These are phyloP conservation scores for Sebastes itinus DNA, from an alignment of 2,797 vertebrate genomes.

Conservation along the genomic window DNA sequence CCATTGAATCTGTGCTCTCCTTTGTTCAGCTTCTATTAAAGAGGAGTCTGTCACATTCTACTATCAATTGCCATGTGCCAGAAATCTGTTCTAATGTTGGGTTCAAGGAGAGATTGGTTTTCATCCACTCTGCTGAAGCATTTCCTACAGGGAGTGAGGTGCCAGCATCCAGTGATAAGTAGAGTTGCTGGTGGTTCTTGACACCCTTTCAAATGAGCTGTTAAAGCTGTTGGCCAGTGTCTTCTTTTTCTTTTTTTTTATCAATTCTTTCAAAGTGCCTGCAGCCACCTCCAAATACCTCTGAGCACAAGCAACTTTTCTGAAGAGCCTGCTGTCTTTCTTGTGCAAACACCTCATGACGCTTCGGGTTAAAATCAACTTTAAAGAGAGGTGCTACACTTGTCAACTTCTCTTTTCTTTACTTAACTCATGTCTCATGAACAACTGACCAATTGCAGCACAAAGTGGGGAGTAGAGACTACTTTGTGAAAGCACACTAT, in stretches of 20 bases:
- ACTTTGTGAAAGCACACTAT: not conserved
- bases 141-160: constrained; percentile 70
- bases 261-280: constrained; percentile 52
- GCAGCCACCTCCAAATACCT: constrained; percentile 38
- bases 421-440: constrained; percentile 17
- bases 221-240: constrained; percentile 55
- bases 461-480: not conserved
- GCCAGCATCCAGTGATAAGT: constrained; percentile 71
- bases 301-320: constrained; percentile 7
- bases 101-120: constrained; percentile 66
- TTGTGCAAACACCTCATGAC: constrained; percentile 17
- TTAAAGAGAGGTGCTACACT: constrained; percentile 12
- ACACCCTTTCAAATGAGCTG: constrained; percentile 66
- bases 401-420: constrained; percentile 14
- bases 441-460: not conserved
- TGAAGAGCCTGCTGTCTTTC: constrained; percentile 10
- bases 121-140: constrained; percentile 50
- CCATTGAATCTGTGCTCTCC: constrained; percentile 30
- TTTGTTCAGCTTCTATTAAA: constrained; percentile 43
- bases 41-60: constrained; percentile 52
- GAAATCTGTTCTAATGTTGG: constrained; percentile 49
- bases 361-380: constrained; percentile 15
- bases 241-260: constrained; percentile 23
- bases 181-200: constrained; percentile 64
- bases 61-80: constrained; percentile 55